phyloP scores from a whole-genome alignment of 2,888 invertebrate genomes.

The Meghimatium bilineatum region DNA sequence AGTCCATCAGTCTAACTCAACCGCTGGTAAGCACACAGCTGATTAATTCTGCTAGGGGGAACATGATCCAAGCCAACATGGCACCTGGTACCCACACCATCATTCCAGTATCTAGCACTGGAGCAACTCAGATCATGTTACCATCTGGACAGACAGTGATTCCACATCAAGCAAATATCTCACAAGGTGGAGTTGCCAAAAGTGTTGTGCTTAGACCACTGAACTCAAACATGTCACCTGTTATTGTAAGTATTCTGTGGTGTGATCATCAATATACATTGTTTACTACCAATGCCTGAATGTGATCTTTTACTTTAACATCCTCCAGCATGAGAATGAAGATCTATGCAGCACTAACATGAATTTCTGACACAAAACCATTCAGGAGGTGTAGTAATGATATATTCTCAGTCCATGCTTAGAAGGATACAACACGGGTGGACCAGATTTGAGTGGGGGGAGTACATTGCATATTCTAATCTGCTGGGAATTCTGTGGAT shows the following conservation, averaged over 20 bases:
- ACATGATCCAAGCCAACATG: conserved; percentile 38
- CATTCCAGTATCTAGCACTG: conserved; percentile 17
- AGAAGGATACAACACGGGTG: too few species aligned
- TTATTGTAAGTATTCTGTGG: conserved; percentile 36
- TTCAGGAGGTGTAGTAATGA: too few species aligned
- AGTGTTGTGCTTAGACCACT: conserved; percentile 44
- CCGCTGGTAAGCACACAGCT: conserved; percentile 42
- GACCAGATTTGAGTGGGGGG: too few species aligned
- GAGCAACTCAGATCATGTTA: conserved; percentile 38
- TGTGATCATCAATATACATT: background rate
- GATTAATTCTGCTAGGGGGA: conserved; percentile 37
- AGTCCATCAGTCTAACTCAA: conserved; percentile 48
- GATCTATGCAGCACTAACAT: too few species aligned
- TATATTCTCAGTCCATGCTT: too few species aligned
- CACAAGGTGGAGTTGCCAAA: conserved; percentile 29
- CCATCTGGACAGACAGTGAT: conserved; percentile 45
- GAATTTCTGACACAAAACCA: too few species aligned
- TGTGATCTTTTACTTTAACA: too few species aligned
- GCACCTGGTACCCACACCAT: conserved; percentile 35
- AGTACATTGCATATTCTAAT: too few species aligned
- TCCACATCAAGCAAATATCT: conserved; percentile 22
- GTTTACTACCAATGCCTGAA: too few species aligned
- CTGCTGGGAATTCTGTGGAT: too few species aligned
- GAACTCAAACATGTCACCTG: conserved; percentile 35
- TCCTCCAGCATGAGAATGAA: too few species aligned